Conservation (phyloP, 2,113 vertebrate species). For the Equus przewalskii region DNA sequence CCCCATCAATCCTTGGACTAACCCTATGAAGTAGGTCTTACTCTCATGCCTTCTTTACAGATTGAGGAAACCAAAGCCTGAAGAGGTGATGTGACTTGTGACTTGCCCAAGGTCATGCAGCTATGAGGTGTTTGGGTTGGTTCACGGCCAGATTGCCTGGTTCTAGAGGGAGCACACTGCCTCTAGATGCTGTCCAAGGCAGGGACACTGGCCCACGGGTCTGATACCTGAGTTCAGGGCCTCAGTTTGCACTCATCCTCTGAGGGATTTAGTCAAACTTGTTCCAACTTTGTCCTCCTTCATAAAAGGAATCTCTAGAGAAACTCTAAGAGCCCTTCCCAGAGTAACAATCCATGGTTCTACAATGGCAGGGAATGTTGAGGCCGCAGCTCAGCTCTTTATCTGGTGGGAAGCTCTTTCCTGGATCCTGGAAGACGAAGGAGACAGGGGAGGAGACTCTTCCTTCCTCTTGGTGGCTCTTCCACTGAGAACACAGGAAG, state of each 20-base stretch:
- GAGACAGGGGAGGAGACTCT: background rate
- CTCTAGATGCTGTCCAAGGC: background rate
- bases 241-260: background rate
- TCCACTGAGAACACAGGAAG: too few relatives aligned
- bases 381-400: background rate
- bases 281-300: background rate
- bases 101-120: background rate
- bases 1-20: background rate
- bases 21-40: background rate
- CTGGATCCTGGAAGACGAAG: background rate
- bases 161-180: background rate
- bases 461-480: background rate
- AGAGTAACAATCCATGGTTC: background rate
- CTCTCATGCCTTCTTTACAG: background rate
- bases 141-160: background rate
- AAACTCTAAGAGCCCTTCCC: background rate
- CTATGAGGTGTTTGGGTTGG: background rate
- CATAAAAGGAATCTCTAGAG: background rate
- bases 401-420: background rate
- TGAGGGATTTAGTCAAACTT: background rate
- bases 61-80: background rate
- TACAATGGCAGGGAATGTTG: background rate
- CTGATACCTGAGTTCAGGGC: background rate
- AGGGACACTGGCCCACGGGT: background rate
- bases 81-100: background rate